Evolutionary conservation across 2,888 invertebrate species (phyloP), one percentile per base, ranked within the genome.

Genomic region (Mamestra brassicae): DNA sequence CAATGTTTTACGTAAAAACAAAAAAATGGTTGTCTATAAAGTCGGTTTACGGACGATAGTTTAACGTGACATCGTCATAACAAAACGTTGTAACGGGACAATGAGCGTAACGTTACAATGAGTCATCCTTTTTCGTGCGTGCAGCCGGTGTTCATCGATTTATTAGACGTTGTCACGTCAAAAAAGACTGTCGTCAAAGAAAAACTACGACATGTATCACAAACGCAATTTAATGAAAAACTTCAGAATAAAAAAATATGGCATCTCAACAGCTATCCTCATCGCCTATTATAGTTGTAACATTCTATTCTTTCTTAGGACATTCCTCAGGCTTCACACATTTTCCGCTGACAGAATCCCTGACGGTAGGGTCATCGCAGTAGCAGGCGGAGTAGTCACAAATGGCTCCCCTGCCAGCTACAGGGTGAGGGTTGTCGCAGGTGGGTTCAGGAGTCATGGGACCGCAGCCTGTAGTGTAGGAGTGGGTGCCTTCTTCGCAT

Each of bases 251-350:
- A 26, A 36, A 69, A 45, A 45, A 15, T 42, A 50, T 52, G 62
- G 45, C 45, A 36, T 52, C 4, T 62, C 38, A 26, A 7, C 38
- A 15, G 38, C 0, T n/a, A 64, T 74, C 8, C 1, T 2, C n/a
- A 45, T n/a, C 3, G 36, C 7, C 3, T 26, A 15, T 3, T 64
- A 13, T 7, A 34, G 3, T 15, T 10, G 1, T 15, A 13, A 8
- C 0, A 8, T 13, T 47, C 57, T 61, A 7, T 50, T 71, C 66
- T 50, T 88, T 85, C 73, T 90, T 85, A 34, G 55, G 85, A n/a
- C 94, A 95, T 0, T 94, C 72, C 1, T 92, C 90, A 0, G 90
- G 65, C 0, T 72, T 65, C 0, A 95, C 92, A 67, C 95, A 95
- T 47, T 90, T 89, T 0, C 85, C 75, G 0, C 87, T 89, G 3